Evolutionary conservation across 2,888 invertebrate species (phyloP), one percentile per base, ranked within the genome.

Genomic region (Melipona bicolor): DNA sequence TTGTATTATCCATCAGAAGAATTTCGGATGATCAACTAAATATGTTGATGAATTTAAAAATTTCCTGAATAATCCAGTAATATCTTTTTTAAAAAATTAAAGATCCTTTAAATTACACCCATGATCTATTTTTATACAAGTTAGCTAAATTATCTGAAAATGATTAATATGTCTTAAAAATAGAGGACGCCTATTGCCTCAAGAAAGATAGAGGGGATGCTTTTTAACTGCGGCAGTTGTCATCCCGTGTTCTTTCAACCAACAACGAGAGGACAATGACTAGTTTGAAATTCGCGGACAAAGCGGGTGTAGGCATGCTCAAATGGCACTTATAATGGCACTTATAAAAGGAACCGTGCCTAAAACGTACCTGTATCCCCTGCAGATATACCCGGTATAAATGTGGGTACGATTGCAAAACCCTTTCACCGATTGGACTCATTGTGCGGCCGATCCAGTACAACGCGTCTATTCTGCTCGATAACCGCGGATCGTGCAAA

Each of bases 201-300:
- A 68, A 62, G 27, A 24, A 56, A 19, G 21, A 13, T 61, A 61
- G 56, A 59, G 67, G 73, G 61, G 27, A 75, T 78, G 77, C 61
- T 83, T 79, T 85, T 87, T 85, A 83, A 78, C 74, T 73, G 62
- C 61, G 54, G 77, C 50, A 77, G 74, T 84, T 86, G 84, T 86
- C 80, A 88, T 87, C 81, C 82, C 84, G 80, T 80, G 83, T 83
- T 78, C 77, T 83, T 88, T 64, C 86, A 84, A 86, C 84, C 81
- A 88, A 86, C 88, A 86, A 88, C 88, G 81, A 56, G 84, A 88
- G 86, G 84, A 88, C 87, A 88, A 88, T 84, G 88, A 86, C 81
- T 81, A 88, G 86, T 83, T 88, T 21, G 74, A 80, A 86, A 88
- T 88, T 80, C 78, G 79, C 81, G 76, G 73, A 86, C 83, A 88